Evolutionary conservation across 2,113 vertebrate species (phyloP), one percentile per base, ranked within the genome.

Genomic region (Neoarius graeffei): DNA sequence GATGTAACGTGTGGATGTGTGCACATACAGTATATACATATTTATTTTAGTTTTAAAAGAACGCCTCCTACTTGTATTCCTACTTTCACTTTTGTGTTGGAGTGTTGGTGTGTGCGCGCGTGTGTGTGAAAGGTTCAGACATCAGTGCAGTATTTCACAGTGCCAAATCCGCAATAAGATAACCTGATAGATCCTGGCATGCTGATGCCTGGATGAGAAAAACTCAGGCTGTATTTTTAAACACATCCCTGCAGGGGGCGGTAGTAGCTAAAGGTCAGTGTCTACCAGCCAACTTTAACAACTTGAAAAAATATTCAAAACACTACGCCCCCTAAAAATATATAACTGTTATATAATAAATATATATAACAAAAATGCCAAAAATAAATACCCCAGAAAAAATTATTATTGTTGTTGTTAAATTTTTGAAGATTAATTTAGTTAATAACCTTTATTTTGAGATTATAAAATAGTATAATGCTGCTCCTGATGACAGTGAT

Each of bases 241-340:
- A 64, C 17, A 2, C 7, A 13, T 76, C 42, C 71, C 87, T 84
- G 86, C 73, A 89, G 90, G 85, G 84, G 90, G 90, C 90, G 87
- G 87, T 86, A 83, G 81, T 84, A 74, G 42, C 52, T 67, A 67
- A 81, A 59, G 59, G 74, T 80, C 59, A 52, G 25, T 23, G 35
- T 60, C 52, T 54, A 11, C 48, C 82, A 67, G 82, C 62, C 82
- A 27, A 69, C 52, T 64, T 23, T 85, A 71, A 74, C 54, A 54
- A 52, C 14, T 20, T 30, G 10, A 69, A 57, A 27, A 86, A 30
- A 20, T 4, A 0, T 23, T 81, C n/a, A 13, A 30, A 57, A 81
- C 10, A 30, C 30, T 4, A 59, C 48, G 15, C 11, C 1, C 8
- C 27, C n/a, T 3, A 59, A 42, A 42, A 42, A 42, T 42, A 42